Base-by-base conservation (phyloP, 1,140 invertebrate genomes). In the Scaptodrosophila lebanonensis region DNA sequence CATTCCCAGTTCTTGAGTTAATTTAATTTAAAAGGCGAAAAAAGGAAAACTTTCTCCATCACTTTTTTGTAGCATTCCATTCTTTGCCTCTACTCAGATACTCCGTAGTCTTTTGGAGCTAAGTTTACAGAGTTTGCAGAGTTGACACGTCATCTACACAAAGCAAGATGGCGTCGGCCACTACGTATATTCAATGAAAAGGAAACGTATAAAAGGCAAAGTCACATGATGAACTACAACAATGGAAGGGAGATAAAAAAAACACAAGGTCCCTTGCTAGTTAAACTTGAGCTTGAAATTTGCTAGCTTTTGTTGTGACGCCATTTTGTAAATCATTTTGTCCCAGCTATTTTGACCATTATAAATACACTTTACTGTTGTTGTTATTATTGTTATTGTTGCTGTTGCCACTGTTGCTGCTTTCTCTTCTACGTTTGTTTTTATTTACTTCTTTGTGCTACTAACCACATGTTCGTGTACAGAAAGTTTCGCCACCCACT, bases 111-210 rank as follows among this genome's bases (percentile, higher is more conserved):
- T 67, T 77, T 77, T 79, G 67, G 64, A 27, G 64, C 56, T 68
- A 77, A 77, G 56, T 79, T 77, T 73, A 51, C 68, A 66, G 67
- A n/a, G n/a, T 25, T 66, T 77, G 50, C 58, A 62, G 68, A 77
- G 73, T 77, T 77, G 73, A 77, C 73, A 79, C 73, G 73, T 77
- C 73, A 77, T 77, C 73, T 61, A 57, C 68, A 79, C 75, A 77
- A 79, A 73, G 64, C 22, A 25, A 4, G 22, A 25, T 8, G 22
- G 8, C 3, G 22, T 3, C 22, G 22, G n/a, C n/a, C n/a, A n/a
- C 52, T 43, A 62, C 58, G 38, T 18, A 62, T 58, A 73, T 44
- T 38, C 35, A 65, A 40, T 69, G 50, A 67, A 70, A 48, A 77
- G 49, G 15, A 60, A 57, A 52, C 42, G 32, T 49, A 49, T 36